A percentile compares a stretch with the other conserved stretches of the same genome.
Conservation (phyloP, 2,888 invertebrate genomes). For the Lucinisca nassula region DNA sequence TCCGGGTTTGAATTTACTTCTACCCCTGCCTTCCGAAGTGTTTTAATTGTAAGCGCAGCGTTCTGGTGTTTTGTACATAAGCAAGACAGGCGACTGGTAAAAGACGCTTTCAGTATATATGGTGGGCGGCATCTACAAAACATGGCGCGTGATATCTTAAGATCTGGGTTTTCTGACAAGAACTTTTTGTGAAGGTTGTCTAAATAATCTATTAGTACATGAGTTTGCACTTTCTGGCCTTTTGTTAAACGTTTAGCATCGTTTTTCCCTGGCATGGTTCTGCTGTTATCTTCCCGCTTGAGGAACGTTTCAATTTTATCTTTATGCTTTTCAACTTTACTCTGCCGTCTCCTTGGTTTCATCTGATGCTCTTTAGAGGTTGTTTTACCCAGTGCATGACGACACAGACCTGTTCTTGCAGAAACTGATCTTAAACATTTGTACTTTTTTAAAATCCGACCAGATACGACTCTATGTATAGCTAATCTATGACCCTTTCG, state of each 20-base stretch:
- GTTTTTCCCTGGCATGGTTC: constrained; percentile 39
- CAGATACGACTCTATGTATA: constrained; percentile 34
- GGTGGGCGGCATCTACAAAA: constrained; percentile 45
- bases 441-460: constrained; percentile 46
- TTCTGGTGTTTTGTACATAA: constrained; percentile 60
- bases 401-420: constrained; percentile 34
- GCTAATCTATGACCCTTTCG: not conserved
- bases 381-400: constrained; percentile 29
- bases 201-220: constrained; percentile 44
- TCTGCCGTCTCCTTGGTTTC: not conserved
- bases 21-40: constrained; percentile 24
- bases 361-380: not conserved
- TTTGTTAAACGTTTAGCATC: constrained; percentile 35
- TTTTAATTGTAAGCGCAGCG: constrained; percentile 38
- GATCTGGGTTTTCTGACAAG: constrained; percentile 46
- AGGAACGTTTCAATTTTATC: constrained; percentile 19
- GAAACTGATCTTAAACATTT: constrained; percentile 5
- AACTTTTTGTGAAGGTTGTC: constrained; percentile 40
- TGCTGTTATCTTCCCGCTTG: constrained; percentile 52
- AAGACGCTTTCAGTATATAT: constrained; percentile 34
- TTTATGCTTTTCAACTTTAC: not conserved
- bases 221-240: constrained; percentile 30
- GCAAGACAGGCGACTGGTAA: constrained; percentile 36
- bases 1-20: constrained; percentile 34
- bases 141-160: constrained; percentile 38